Conservation (phyloP, 1,140 invertebrate species). For the Kradibia gibbosae region DNA sequence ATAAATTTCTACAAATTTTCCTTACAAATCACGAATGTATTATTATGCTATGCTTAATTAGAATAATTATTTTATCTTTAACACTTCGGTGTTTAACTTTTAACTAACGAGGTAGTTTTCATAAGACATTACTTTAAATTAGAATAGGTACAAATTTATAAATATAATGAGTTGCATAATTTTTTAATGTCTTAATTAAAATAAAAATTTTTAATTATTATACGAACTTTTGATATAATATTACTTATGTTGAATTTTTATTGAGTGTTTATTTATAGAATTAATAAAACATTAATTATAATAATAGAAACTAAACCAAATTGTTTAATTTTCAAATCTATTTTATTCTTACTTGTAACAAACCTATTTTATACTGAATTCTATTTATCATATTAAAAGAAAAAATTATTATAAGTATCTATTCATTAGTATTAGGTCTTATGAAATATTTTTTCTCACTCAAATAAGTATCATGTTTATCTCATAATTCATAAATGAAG, state of each 20-base stretch:
- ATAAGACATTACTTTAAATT: conserved; percentile 4
- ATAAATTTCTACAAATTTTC: not conserved
- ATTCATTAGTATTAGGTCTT: too few relatives aligned
- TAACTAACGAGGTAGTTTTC: not conserved
- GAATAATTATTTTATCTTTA: conserved; percentile 15
- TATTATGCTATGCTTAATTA: not conserved
- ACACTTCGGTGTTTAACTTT: not conserved
- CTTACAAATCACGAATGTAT: not conserved
- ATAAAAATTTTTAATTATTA: conserved; percentile 2
- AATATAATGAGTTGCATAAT: not conserved
- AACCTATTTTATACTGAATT: too few relatives aligned
- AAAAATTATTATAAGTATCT: too few relatives aligned
- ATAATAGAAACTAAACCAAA: not conserved
- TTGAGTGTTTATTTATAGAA: too few relatives aligned
- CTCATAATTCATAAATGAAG: too few relatives aligned
- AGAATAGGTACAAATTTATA: not conserved
- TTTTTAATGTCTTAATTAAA: not conserved
- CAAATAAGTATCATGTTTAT: too few relatives aligned
- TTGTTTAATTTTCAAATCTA: too few relatives aligned
- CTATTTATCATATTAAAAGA: too few relatives aligned
- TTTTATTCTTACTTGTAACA: too few relatives aligned
- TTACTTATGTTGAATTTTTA: too few relatives aligned
- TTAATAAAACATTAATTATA: not conserved
- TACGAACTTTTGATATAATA: not conserved
- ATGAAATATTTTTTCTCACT: too few relatives aligned